Evolutionary conservation across 2,888 invertebrate species (phyloP).

Genomic region (Drosophila differens): DNA sequence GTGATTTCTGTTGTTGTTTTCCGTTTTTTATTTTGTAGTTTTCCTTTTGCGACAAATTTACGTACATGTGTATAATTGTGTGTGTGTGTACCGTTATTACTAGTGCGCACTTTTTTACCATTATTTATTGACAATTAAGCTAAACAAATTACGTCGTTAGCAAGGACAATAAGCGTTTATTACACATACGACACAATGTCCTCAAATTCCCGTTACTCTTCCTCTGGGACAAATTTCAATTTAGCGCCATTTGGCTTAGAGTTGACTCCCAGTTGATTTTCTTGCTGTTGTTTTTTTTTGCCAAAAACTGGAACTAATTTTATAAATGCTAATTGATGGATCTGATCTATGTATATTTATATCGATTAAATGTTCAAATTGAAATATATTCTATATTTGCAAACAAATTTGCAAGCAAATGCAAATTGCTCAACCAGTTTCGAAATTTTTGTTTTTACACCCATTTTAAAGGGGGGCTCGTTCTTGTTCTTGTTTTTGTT

Average conservation of each 20-base stretch:
- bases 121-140: slow-evolving; percentile 76
- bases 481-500: slow-evolving; percentile 7
- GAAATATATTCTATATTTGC: slow-evolving; percentile 4
- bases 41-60: slow-evolving; percentile 16
- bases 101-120: slow-evolving; percentile 55
- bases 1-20: slow-evolving; percentile 8
- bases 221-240: neutral
- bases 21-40: slow-evolving; percentile 9
- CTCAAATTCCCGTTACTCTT: slow-evolving; percentile 3
- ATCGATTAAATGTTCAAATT: slow-evolving; percentile 9
- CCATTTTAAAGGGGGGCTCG: slow-evolving; percentile 42
- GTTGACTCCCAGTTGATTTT: slow-evolving; percentile 2
- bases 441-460: slow-evolving; percentile 6
- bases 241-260: neutral
- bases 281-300: neutral
- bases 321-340: slow-evolving; percentile 24
- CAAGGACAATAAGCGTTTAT: slow-evolving; percentile 47
- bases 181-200: slow-evolving; percentile 60
- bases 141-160: slow-evolving; percentile 72
- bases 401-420: slow-evolving; percentile 39
- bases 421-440: slow-evolving; percentile 47
- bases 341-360: neutral
- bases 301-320: slow-evolving; percentile 5
- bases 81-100: slow-evolving; percentile 15
- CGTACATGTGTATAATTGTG: neutral